These are phyloP conservation scores for Hylaea fasciaria DNA, from an alignment of 2,888 invertebrate genomes.

Conservation along the genomic window DNA sequence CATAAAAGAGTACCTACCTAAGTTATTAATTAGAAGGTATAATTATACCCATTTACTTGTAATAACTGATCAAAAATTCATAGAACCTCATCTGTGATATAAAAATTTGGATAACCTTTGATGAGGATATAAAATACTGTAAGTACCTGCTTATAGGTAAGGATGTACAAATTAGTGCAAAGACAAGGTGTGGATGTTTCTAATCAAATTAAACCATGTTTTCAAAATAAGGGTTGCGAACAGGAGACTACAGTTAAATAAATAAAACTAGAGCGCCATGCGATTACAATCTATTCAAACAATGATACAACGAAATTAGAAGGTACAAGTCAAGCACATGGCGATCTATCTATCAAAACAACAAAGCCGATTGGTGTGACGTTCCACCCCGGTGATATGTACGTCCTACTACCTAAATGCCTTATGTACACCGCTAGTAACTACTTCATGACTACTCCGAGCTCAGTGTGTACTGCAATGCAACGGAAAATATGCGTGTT, in stretches of 20 bases:
- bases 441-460: conserved; percentile 85
- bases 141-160: no score
- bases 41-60: no score
- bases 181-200: no score
- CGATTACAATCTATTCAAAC: conserved; percentile 39
- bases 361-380: conserved; percentile 85
- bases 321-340: conserved; percentile 75
- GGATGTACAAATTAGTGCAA: no score
- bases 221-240: no score
- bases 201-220: no score
- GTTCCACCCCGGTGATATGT: conserved; percentile 85
- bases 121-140: no score
- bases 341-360: conserved; percentile 84
- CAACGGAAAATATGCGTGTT: conserved; percentile 86
- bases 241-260: background rate
- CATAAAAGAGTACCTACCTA: no score
- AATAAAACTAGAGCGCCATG: conserved; percentile 11
- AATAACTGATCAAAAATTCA: no score
- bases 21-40: no score
- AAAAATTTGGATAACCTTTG: no score
- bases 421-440: conserved; percentile 85
- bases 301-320: conserved; percentile 62
- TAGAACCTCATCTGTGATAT: no score
- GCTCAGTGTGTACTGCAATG: conserved; percentile 86
- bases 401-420: conserved; percentile 85